Evolutionary conservation across 1,140 invertebrate species (phyloP).

Genomic region (Pomacea maculata): DNA sequence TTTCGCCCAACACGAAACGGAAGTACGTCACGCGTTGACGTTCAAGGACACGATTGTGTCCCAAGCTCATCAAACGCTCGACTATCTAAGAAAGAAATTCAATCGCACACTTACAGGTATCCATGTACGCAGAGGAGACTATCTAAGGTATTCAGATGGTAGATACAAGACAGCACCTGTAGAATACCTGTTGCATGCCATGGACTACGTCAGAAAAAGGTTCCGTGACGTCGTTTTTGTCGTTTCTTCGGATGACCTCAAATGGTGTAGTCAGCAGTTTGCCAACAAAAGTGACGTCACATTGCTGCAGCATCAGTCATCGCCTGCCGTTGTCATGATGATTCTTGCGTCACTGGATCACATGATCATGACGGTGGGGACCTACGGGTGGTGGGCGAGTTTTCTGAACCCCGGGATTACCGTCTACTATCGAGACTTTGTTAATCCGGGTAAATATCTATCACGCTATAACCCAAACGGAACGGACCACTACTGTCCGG

Average conservation of each 20-base stretch:
- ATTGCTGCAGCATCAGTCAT: background rate
- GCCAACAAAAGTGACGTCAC: background rate
- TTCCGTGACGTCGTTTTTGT: background rate
- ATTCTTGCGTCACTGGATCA: constrained; percentile 42
- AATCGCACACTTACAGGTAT: background rate
- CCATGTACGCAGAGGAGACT: constrained; percentile 8
- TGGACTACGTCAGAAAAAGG: constrained; percentile 4
- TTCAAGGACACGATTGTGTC: background rate
- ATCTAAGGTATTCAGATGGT: too few relatives aligned
- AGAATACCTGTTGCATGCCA: constrained; percentile 8
- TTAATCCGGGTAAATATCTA: constrained; percentile 18
- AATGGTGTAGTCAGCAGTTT: background rate
- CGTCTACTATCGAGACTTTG: constrained; percentile 38
- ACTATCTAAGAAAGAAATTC: background rate
- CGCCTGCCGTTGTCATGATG: constrained; percentile 44
- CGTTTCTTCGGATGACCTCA: background rate
- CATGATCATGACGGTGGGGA: constrained; percentile 46
- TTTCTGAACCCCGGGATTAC: constrained; percentile 43
- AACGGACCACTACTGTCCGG: too few relatives aligned
- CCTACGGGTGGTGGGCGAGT: constrained; percentile 51
- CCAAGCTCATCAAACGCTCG: background rate
- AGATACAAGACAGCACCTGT: background rate
- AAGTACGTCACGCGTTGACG: background rate
- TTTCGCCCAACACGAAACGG: background rate
- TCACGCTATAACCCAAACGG: background rate